A percentile compares a stretch with the other conserved stretches of the same genome.
Evolutionary conservation across 1,140 invertebrate species (phyloP).

Genomic region (Bombus haemorrhoidalis): DNA sequence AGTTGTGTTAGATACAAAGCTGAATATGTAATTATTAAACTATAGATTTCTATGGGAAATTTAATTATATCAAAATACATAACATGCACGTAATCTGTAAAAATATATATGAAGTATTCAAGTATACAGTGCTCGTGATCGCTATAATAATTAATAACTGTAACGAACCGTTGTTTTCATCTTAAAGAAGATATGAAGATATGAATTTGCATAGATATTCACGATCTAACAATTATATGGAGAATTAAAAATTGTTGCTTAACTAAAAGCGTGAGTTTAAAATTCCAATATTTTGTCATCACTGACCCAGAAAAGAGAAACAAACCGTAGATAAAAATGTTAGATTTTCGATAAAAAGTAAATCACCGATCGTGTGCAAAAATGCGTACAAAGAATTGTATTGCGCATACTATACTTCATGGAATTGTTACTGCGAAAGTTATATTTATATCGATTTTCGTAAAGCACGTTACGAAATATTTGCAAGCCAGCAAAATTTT

Average conservation of each 20-base stretch:
- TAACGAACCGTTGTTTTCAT: no score
- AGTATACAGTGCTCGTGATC: no score
- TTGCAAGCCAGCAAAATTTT: conserved; percentile 18
- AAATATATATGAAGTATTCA: no score
- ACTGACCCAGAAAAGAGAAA: background rate
- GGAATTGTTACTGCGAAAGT: conserved; percentile 10
- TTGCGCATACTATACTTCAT: background rate
- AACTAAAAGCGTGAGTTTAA: background rate
- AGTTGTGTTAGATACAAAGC: no score
- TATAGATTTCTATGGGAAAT: no score
- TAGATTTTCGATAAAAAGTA: background rate
- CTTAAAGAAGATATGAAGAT: no score
- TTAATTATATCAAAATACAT: no score
- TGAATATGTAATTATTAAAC: no score
- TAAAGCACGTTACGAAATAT: conserved; percentile 9
- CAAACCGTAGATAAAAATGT: background rate
- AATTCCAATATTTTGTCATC: background rate
- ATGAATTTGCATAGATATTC: no score
- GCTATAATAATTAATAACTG: no score
- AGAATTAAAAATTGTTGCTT: background rate
- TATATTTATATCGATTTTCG: background rate
- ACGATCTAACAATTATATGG: no score
- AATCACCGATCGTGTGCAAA: background rate
- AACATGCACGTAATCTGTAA: no score
- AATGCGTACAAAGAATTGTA: background rate